These are phyloP conservation scores for Oncorhynchus gorbuscha DNA, from an alignment of 2,113 vertebrate species.

Conservation along the genomic window DNA sequence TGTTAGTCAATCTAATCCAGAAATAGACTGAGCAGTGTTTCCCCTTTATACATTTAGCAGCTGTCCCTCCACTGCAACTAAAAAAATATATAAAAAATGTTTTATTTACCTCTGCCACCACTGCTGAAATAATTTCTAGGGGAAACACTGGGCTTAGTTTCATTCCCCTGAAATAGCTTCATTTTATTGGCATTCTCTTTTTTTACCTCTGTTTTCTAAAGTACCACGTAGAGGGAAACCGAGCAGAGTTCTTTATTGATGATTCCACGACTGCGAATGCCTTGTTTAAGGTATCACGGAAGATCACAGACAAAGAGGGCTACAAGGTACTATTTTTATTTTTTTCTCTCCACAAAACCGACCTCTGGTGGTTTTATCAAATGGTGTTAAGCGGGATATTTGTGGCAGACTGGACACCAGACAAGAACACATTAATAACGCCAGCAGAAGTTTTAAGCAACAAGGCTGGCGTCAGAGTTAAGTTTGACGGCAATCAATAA, in stretches of 20 bases:
- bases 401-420: no score
- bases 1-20: neutral
- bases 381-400: neutral
- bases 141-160: no score
- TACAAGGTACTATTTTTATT: conserved; percentile 66
- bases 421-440: no score
- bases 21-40: neutral
- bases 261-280: conserved; percentile 70
- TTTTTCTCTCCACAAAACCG: no score
- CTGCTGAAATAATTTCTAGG: no score
- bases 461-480: no score
- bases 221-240: conserved; percentile 71
- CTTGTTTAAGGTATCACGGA: conserved; percentile 67
- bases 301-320: conserved; percentile 71
- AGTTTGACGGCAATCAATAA: no score
- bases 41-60: no score
- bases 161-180: neutral
- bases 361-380: neutral
- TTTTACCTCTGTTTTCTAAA: neutral
- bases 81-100: no score
- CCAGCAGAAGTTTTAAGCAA: no score
- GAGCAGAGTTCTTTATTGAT: conserved; percentile 73
- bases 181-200: neutral
- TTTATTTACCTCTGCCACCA: no score
- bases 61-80: no score